Percentiles rank a stretch among this genome's conserved stretches.
These are phyloP conservation scores for Agriotes lineatus DNA, from an alignment of 2,888 invertebrate species.

Conservation along the genomic window DNA sequence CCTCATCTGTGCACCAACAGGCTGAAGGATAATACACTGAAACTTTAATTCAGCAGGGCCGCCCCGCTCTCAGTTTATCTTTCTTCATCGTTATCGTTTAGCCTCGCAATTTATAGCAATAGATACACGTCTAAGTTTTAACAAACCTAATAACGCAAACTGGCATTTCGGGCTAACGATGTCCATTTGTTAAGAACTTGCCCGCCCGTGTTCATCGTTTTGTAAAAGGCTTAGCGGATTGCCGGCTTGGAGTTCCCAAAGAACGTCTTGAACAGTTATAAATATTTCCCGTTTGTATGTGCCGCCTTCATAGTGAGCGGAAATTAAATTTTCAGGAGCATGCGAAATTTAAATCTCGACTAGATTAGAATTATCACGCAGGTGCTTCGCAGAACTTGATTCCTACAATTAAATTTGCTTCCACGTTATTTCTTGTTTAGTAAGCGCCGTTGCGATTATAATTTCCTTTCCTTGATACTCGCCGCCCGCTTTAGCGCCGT, in stretches of 20 bases:
- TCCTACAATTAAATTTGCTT: slow-evolving; percentile 31
- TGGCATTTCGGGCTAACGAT: slow-evolving; percentile 52
- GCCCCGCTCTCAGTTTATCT: slow-evolving; percentile 20
- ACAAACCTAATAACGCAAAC: slow-evolving; percentile 54
- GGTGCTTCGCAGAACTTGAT: slow-evolving; percentile 30
- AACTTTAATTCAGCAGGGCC: slow-evolving; percentile 28
- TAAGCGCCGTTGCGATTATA: slow-evolving; percentile 28
- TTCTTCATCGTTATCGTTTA: slow-evolving; percentile 32
- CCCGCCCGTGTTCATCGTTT: slow-evolving; percentile 33
- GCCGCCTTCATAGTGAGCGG: slow-evolving; percentile 37
- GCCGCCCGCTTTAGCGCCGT: slow-evolving; percentile 12
- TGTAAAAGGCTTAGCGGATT: slow-evolving; percentile 30
- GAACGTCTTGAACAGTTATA: slow-evolving; percentile 28
- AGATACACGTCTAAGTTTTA: slow-evolving; percentile 49
- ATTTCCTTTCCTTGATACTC: slow-evolving; percentile 28
- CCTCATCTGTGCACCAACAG: slow-evolving; percentile 23
- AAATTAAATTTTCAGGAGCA: slow-evolving; percentile 42
- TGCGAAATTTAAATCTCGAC: slow-evolving; percentile 36
- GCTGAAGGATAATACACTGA: slow-evolving; percentile 18
- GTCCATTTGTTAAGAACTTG: slow-evolving; percentile 54
- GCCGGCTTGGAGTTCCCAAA: slow-evolving; percentile 22
- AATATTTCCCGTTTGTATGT: slow-evolving; percentile 34
- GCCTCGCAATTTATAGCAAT: slow-evolving; percentile 46
- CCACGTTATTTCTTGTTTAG: slow-evolving; percentile 36
- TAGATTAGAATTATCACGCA: slow-evolving; percentile 36